These are phyloP conservation scores for Gobio gobio DNA, from an alignment of 2,113 vertebrate species.

Conservation along the genomic window DNA sequence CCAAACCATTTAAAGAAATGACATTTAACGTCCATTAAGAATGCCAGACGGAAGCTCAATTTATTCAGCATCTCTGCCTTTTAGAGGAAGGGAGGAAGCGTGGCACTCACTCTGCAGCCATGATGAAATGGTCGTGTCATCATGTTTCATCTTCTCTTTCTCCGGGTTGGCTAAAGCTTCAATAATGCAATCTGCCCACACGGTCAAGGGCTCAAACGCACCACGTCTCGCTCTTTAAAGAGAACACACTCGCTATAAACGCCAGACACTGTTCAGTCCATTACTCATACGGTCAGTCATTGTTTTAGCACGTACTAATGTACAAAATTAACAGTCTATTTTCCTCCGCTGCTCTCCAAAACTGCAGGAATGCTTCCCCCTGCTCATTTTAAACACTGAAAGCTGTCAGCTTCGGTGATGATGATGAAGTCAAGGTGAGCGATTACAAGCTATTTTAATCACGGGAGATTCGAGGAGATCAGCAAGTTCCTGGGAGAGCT, in stretches of 20 bases:
- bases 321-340: neutral
- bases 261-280: neutral
- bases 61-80: constrained; percentile 9
- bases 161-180: constrained; percentile 98
- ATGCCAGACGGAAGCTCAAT: constrained; percentile 22
- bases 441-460: constrained; percentile 26
- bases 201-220: constrained; percentile 74
- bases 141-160: constrained; percentile 99
- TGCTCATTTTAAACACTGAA: neutral
- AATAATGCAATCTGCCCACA: constrained; percentile 92
- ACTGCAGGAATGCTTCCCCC: neutral
- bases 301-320: neutral
- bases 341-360: neutral
- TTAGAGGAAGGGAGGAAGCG: constrained; percentile 21
- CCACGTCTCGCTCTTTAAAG: constrained; percentile 4
- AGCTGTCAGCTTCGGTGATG: neutral
- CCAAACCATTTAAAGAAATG: constrained; percentile 28
- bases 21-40: constrained; percentile 38
- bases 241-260: neutral
- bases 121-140: constrained; percentile 96
- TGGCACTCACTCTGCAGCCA: constrained; percentile 95
- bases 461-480: constrained; percentile 45
- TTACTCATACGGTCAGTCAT: constrained; percentile 13
- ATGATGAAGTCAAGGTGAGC: constrained; percentile 45
- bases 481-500: constrained; percentile 43